Percentiles rank a stretch among this genome's conserved stretches.
Conservation (phyloP, 2,888 invertebrate genomes). For the Axea sp. region DNA sequence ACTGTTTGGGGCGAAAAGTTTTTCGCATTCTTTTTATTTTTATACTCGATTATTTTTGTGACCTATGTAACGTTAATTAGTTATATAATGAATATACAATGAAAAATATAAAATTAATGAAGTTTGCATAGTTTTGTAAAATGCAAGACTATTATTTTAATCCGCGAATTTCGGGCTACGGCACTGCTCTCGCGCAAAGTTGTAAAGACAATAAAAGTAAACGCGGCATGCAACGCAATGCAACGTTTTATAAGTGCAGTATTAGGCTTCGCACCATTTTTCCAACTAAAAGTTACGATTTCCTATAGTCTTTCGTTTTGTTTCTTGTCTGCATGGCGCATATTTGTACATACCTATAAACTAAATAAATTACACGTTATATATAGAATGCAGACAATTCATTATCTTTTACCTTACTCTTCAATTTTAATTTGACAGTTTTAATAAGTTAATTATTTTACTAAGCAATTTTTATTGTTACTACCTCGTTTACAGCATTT, state of each 20-base stretch:
- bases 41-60: conserved; percentile 11
- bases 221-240: conserved; percentile 45
- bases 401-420: conserved; percentile 22
- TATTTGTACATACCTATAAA: conserved; percentile 54
- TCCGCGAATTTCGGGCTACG: conserved; percentile 39
- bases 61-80: not conserved
- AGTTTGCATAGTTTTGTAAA: conserved; percentile 27
- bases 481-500: no score
- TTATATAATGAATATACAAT: not conserved
- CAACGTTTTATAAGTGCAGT: conserved; percentile 37
- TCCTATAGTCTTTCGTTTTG: conserved; percentile 29
- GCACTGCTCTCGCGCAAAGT: conserved; percentile 26
- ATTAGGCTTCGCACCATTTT: conserved; percentile 42
- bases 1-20: no score
- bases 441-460: not conserved
- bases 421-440: not conserved
- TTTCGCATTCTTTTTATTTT: no score
- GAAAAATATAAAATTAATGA: not conserved
- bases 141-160: conserved; percentile 24
- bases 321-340: conserved; percentile 54
- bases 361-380: conserved; percentile 47
- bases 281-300: conserved; percentile 38
- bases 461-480: conserved; percentile 12
- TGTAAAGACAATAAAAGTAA: conserved; percentile 40
- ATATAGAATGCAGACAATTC: conserved; percentile 40